Base-by-base conservation (phyloP, 2,888 invertebrate genomes). In the Criorhina ranunculi region DNA sequence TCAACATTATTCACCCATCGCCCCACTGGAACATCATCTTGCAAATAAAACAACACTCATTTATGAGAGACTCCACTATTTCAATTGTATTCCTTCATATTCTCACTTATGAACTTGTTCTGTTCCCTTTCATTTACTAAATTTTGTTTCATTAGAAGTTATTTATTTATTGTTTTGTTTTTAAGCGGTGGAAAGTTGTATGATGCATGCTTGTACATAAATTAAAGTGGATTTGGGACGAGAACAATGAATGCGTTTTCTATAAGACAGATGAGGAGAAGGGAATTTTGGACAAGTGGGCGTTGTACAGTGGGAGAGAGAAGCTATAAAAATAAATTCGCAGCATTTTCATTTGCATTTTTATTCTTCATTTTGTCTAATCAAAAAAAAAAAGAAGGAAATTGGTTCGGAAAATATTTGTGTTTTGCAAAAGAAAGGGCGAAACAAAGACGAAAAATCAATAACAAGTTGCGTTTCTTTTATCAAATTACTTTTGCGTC, bases 301-400 rank as follows among this genome's bases (percentile, higher is more conserved):
- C 40, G 2, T n/a, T n/a, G 19, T 24, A 24, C 24, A 24, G 24
- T 19, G 33, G 59, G 37, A n/a, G n/a, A n/a, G 40, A 59, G 11
- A 53, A 57, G 37, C 24, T 59, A 53, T 57, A 31, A 64, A 72
- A 83, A 78, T 73, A 73, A 73, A 49, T 75, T 64, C 31, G n/a
- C 49, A 57, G 55, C 49, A 79, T 57, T 35, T 75, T 69, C 44
- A 57, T 79, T 79, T 35, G 69, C 44, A 64, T 79, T 79, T 67
- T 62, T 83, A 59, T 70, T 78, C 40, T 73, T 73, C 67, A 60
- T 69, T 81, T 76, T 76, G 60, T 69, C 80, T 51, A 62, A 69
- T 69, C 51, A 49, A 66, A 57, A 66, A 57, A 62, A 62, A 62
- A 46, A 31, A 17, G 1, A 35, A 19, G 8, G 15, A 24, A 24